Conservation (phyloP, 2,113 vertebrate genomes). For the Pluvialis apricaria region DNA sequence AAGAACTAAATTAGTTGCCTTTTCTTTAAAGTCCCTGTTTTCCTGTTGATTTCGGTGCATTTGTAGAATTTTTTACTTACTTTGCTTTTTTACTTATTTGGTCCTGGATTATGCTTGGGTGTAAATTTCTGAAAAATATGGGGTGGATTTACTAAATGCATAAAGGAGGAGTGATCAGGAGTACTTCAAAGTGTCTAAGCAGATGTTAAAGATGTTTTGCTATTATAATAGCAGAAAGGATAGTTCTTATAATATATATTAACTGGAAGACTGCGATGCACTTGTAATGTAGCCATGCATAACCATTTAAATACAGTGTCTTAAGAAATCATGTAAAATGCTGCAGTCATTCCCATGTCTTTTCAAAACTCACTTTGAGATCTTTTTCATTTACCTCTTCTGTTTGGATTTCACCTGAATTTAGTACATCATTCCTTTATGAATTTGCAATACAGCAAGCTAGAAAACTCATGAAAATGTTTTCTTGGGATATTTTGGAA, state of each 20-base stretch:
- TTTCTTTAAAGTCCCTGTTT: background rate
- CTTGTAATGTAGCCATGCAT: background rate
- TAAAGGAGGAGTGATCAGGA: background rate
- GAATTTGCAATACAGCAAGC: background rate
- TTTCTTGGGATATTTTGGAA: background rate
- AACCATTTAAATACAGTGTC: background rate
- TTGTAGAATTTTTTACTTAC: background rate
- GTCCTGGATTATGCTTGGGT: background rate
- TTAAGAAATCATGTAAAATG: background rate
- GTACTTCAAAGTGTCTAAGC: background rate
- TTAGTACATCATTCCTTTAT: background rate
- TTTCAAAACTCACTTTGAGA: background rate
- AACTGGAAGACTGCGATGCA: background rate
- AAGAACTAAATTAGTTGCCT: background rate
- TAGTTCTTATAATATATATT: background rate
- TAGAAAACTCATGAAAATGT: background rate
- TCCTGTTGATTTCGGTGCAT: background rate
- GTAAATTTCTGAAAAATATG: background rate
- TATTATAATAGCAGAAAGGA: background rate
- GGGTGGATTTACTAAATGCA: background rate
- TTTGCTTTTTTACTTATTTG: background rate
- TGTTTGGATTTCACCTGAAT: background rate
- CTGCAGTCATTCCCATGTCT: background rate
- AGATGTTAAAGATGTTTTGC: background rate
- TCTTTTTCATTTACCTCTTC: background rate